These are phyloP conservation scores for Pelodytes ibericus DNA, from an alignment of 2,797 vertebrate genomes.

Conservation along the genomic window DNA sequence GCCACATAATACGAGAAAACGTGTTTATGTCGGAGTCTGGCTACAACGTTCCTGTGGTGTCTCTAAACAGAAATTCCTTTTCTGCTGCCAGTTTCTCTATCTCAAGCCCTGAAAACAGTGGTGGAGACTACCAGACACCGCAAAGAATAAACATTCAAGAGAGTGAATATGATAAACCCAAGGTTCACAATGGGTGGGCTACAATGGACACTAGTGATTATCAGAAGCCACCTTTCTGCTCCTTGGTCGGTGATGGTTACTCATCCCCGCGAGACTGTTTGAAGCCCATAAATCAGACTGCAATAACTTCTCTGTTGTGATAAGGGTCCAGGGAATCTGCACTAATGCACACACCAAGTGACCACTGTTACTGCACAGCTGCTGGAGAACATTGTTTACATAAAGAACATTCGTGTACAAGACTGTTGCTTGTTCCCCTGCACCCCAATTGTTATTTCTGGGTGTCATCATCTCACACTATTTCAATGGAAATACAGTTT, in stretches of 20 bases:
- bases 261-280: conserved; percentile 76
- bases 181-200: conserved; percentile 58
- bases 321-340: conserved; percentile 32
- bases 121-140: conserved; percentile 72
- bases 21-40: conserved; percentile 68
- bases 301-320: conserved; percentile 72
- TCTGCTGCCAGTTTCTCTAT: conserved; percentile 61
- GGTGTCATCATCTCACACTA: not conserved
- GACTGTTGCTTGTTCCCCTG: not conserved
- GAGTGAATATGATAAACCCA: conserved; percentile 77
- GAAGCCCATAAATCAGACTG: conserved; percentile 67
- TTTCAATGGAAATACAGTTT: not conserved
- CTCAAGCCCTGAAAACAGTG: conserved; percentile 53
- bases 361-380: conserved; percentile 53
- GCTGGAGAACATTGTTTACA: conserved; percentile 57
- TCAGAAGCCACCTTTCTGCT: conserved; percentile 67
- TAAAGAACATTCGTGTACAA: not conserved
- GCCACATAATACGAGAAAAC: conserved; percentile 69
- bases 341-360: conserved; percentile 34
- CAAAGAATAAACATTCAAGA: conserved; percentile 62
- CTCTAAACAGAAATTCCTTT: conserved; percentile 67
- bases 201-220: conserved; percentile 61
- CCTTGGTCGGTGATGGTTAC: conserved; percentile 66
- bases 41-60: conserved; percentile 72
- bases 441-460: not conserved